Percentiles rank a stretch among this genome's conserved stretches.
These are phyloP conservation scores for Aptenodytes patagonicus DNA, from an alignment of 2,113 vertebrate species.

Conservation along the genomic window DNA sequence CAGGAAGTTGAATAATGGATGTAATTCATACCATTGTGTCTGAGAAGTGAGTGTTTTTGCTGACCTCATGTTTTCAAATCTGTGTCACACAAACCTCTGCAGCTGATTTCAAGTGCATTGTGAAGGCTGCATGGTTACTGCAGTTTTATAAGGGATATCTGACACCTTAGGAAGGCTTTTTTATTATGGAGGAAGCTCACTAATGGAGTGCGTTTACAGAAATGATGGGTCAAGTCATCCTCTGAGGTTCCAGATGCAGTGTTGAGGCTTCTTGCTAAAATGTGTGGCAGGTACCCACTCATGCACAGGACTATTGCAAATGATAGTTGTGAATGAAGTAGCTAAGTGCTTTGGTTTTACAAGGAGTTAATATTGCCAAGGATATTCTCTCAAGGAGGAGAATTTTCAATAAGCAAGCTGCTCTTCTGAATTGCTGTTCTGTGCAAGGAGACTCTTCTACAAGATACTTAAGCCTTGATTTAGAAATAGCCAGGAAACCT, in stretches of 20 bases:
- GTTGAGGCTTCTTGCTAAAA: background rate
- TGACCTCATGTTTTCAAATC: rapidly evolving
- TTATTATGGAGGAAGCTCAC: rapidly evolving
- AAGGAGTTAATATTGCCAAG: background rate
- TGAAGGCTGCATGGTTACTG: background rate
- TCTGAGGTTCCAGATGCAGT: background rate
- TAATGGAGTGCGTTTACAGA: background rate
- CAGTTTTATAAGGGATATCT: rapidly evolving
- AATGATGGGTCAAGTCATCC: background rate
- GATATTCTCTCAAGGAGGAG: background rate
- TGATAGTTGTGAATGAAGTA: background rate
- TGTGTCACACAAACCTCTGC: background rate
- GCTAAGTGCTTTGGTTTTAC: background rate
- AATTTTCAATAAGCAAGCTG: background rate
- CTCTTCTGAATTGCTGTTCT: background rate
- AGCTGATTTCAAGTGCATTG: background rate
- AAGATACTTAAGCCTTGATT: background rate
- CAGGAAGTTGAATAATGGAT: background rate
- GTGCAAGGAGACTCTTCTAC: background rate
- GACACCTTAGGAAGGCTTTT: background rate
- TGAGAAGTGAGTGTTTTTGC: background rate
- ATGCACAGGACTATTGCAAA: background rate
- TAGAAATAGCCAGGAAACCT: background rate
- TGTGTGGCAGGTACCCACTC: background rate
- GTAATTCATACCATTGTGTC: background rate